Percentiles rank a stretch among this genome's conserved stretches.
Evolutionary conservation across 2,113 vertebrate genomes (phyloP).

Genomic region (Alectura lathami): DNA sequence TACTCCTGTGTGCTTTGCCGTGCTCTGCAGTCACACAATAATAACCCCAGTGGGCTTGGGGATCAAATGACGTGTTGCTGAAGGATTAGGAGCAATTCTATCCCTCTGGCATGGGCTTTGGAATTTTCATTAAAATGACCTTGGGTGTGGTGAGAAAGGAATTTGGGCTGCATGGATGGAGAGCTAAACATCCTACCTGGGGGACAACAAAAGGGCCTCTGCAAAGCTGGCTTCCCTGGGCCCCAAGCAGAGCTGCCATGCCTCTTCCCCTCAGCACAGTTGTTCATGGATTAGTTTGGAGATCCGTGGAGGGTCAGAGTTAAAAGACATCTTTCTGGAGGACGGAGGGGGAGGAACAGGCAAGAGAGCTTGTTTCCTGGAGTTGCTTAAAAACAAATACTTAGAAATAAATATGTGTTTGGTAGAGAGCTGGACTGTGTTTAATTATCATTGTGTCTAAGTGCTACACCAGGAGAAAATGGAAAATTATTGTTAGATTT

Average conservation of each 20-base stretch:
- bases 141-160: constrained; percentile 89
- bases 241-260: constrained; percentile 14
- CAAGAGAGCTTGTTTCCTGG: constrained; percentile 25
- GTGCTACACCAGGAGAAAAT: background rate
- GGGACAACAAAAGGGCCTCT: constrained; percentile 48
- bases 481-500: background rate
- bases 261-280: background rate
- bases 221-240: background rate
- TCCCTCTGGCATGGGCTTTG: constrained; percentile 84
- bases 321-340: background rate
- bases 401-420: background rate
- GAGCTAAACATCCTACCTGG: constrained; percentile 72
- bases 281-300: constrained; percentile 20
- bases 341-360: background rate
- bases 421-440: background rate
- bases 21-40: constrained; percentile 69
- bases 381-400: background rate
- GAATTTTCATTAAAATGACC: constrained; percentile 96
- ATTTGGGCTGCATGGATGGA: constrained; percentile 76
- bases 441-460: constrained; percentile 4
- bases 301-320: background rate
- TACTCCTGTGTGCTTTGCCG: constrained; percentile 54
- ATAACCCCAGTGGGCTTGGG: constrained; percentile 71
- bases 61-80: constrained; percentile 84
- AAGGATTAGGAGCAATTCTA: constrained; percentile 91